Base-by-base conservation (phyloP, 2,113 vertebrate species). In the Chaetops frenatus region DNA sequence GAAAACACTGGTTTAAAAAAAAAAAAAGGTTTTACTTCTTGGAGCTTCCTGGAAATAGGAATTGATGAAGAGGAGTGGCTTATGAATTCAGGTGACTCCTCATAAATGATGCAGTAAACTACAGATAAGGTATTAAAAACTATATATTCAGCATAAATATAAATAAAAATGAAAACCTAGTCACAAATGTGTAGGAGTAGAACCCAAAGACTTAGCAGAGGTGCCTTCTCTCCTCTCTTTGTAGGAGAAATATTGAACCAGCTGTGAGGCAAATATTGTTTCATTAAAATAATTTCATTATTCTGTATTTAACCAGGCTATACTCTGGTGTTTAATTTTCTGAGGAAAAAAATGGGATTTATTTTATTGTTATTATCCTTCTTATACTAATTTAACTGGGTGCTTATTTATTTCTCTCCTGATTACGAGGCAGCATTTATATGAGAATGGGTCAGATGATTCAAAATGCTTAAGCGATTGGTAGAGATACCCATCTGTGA, bases 191-290 rank as follows among this genome's bases (percentile, higher is more conserved):
- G 58, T 42, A 91, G 33, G 45, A 35, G 50, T 51, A 73, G 73
- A 61, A 90, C 20, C 29, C 28, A 79, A 64, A 47, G 56, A 83
- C 42, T 81, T 65, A 38, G 64, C 2, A 33, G 35, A 77, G 38
- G 21, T 77, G 9, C 69, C 10, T 71, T 88, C 38, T 76, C 36
- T 87, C 62, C 23, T 81, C 40, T 81, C 48, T 84, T 83, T 77
- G 91, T 84, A 93, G 64, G 10, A 65, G 78, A 81, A 95, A 93
- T 64, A 51, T 24, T 65, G 72, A 96, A 86, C 33, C n/a, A 95
- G 38, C 90, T 80, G 19, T 38, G 44, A 94, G 4, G n/a, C 8
- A 66, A 84, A 70, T 56, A 65, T 3, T 40, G 25, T 70, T 93
- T 86, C 56, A 79, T 69, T 71, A 36, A 76, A 60, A 74, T 31